Percentiles rank a stretch among this genome's conserved stretches.
Conservation (phyloP, 1,140 invertebrate species). For the Atopsyche davidsoni region DNA sequence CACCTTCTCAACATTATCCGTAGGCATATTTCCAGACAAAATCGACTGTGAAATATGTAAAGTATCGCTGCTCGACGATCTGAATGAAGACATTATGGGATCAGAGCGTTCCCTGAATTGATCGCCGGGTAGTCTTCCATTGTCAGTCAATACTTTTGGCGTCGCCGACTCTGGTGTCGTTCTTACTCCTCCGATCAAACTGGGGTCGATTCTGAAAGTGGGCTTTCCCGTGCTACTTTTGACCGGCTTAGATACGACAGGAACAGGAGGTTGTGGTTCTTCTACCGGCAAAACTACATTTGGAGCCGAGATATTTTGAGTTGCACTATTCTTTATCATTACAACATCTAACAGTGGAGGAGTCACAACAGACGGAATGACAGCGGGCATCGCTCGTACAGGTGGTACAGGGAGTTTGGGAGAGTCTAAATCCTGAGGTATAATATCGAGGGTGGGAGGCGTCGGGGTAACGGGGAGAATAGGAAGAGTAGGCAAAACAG, state of each 20-base stretch:
- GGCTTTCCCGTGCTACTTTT: constrained; percentile 15
- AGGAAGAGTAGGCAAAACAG: not conserved
- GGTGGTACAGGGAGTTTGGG: constrained; percentile 1
- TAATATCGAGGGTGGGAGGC: not conserved
- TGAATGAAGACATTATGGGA: too few species aligned
- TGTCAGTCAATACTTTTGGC: not conserved
- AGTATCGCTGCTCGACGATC: too few species aligned
- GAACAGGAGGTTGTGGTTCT: not conserved
- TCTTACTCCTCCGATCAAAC: constrained; percentile 20
- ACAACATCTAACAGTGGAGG: too few species aligned
- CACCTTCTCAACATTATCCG: too few species aligned
- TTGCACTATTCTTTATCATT: too few species aligned
- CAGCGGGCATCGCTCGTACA: not conserved
- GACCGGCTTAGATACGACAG: not conserved
- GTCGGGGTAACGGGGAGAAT: constrained; percentile 3
- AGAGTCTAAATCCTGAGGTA: constrained; percentile 7
- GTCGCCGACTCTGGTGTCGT: not conserved
- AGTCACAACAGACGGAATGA: not conserved
- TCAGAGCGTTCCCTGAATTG: too few species aligned
- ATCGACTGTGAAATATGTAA: too few species aligned
- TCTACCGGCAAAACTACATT: not conserved
- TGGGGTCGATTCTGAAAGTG: constrained; percentile 27
- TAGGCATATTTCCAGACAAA: too few species aligned
- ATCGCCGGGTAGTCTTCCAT: not conserved
- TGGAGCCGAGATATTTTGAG: constrained; percentile 25